Base-by-base conservation (phyloP, 2,113 vertebrate species). In the Ornithorhynchus anatinus region DNA sequence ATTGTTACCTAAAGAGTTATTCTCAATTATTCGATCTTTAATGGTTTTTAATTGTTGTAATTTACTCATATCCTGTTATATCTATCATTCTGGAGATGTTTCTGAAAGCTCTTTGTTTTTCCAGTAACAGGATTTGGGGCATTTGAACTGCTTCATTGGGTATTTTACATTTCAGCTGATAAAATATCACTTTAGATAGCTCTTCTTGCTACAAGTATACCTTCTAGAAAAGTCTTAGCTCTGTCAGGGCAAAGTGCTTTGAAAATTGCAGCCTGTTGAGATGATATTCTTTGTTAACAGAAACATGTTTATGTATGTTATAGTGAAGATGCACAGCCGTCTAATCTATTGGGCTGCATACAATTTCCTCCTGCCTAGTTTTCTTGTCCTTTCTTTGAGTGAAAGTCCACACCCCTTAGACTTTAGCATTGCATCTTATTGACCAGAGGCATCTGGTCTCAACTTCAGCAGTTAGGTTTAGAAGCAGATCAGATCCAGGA, bases 1-100 rank as follows among this genome's bases (percentile, higher is more conserved):
- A 52, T 86, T 89, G 88, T 92, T 91, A 91, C 64, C 84, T 82
- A 91, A 90, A 89, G 84, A 90, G 84, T 86, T 86, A 73, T 74
- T 88, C 79, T 85, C 82, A 83, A 85, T 88, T 85, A 82, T 77
- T 80, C 64, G 57, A 48, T 80, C 59, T 80, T 80, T 88, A 91
- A 86, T 88, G 82, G 75, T 83, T 84, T 88, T 82, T 86, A 90
- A 90, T 88, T 89, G 61, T 91, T 83, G 39, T 75, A 85, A 88
- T 88, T 86, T 80, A 89, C 86, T 71, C 17, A 79, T 64, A 25
- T 52, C 67, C 68, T 84, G 47, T 86, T 82, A 58, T 11, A 64
- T 66, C 62, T 82, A 81, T 68, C 45, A 5, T 65, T 62, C 59
- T 80, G 40, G 52, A 58, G 75, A 78, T 81, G 69, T 56, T 84